Percentiles rank a stretch among this genome's conserved stretches.
Conservation (phyloP, 1,140 invertebrate genomes). For the Cryptotermes secundus region DNA sequence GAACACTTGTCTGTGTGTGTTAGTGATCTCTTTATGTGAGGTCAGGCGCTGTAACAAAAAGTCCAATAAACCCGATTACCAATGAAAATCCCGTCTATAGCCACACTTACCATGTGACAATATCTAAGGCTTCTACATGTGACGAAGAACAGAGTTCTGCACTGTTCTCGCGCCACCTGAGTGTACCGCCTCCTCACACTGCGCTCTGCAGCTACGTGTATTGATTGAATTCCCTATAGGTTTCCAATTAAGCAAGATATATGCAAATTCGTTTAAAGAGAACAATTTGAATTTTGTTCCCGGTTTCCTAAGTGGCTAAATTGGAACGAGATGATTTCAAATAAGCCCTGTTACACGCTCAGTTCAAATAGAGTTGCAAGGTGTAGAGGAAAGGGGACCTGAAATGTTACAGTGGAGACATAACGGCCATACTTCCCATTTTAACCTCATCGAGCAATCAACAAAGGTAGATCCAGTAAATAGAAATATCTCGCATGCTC, state of each 20-base stretch:
- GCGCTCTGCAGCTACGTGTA: not conserved
- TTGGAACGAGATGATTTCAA: slow-evolving; percentile 12
- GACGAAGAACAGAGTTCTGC: no score
- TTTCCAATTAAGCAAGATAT: not conserved
- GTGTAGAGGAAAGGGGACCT: not conserved
- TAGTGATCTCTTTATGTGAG: no score
- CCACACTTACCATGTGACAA: no score
- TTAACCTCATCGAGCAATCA: not conserved
- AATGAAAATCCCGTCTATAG: no score
- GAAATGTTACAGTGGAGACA: not conserved
- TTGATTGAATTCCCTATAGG: slow-evolving; percentile 25
- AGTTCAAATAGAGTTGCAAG: not conserved
- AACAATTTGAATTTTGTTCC: slow-evolving; percentile 25
- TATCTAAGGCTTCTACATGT: no score
- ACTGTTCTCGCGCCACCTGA: not conserved
- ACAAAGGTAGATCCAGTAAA: not conserved
- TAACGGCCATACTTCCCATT: not conserved
- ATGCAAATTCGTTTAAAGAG: slow-evolving; percentile 28
- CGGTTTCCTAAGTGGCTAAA: slow-evolving; percentile 11
- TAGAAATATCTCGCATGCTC: not conserved
- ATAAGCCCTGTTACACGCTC: slow-evolving; percentile 3
- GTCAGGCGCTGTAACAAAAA: no score
- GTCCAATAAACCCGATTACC: no score
- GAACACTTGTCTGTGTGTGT: no score
- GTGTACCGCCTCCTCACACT: not conserved